A percentile compares a stretch with the other conserved stretches of the same genome.
These are phyloP conservation scores for Drosophila athabasca DNA, from an alignment of 1,140 invertebrate genomes.

Conservation along the genomic window DNA sequence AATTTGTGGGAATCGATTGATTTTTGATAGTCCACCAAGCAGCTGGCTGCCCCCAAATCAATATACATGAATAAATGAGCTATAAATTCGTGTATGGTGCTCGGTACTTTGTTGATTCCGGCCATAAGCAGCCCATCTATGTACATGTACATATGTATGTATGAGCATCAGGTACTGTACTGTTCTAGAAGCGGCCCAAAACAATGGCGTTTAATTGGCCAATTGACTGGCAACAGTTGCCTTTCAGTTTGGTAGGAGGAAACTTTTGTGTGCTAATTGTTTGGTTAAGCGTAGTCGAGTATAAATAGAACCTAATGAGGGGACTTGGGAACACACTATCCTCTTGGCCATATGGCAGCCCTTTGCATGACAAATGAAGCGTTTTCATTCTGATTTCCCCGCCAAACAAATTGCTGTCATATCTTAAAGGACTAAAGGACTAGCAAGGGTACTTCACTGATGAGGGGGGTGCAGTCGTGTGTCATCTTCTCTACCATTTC, in stretches of 20 bases:
- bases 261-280: slow-evolving; percentile 33
- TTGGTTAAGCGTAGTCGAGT: slow-evolving; percentile 32
- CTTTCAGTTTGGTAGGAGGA: slow-evolving; percentile 3
- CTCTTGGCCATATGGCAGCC: slow-evolving; percentile 39
- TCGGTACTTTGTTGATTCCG: slow-evolving; percentile 22
- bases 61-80: slow-evolving; percentile 54
- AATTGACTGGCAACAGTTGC: slow-evolving; percentile 40
- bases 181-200: slow-evolving; percentile 8
- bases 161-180: slow-evolving; percentile 33
- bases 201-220: slow-evolving; percentile 60
- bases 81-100: slow-evolving; percentile 43
- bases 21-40: slow-evolving; percentile 39
- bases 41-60: slow-evolving; percentile 40
- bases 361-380: slow-evolving; percentile 55
- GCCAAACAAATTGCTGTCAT: slow-evolving; percentile 36
- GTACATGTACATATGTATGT: not conserved
- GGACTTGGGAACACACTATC: slow-evolving; percentile 12
- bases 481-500: slow-evolving; percentile 23
- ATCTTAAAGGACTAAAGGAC: slow-evolving; percentile 10
- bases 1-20: slow-evolving; percentile 50
- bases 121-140: slow-evolving; percentile 11
- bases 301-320: slow-evolving; percentile 56
- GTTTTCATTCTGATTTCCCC: slow-evolving; percentile 22
- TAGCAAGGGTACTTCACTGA: slow-evolving; percentile 5
- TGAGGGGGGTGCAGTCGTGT: slow-evolving; percentile 16